Conservation (phyloP, 2,113 vertebrate species). For the Guaruba guarouba region DNA sequence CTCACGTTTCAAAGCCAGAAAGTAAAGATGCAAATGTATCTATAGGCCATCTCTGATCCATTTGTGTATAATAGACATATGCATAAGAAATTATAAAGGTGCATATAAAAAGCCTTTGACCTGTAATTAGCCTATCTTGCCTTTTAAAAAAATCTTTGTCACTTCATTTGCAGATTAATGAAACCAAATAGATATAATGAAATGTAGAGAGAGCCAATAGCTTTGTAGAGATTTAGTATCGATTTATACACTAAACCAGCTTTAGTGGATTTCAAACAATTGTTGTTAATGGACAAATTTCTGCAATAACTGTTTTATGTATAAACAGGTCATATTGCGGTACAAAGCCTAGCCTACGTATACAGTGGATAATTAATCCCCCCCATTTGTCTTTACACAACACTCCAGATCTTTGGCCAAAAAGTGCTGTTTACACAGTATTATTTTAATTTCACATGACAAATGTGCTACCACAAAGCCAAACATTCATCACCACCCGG, state of each 20-base stretch:
- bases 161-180: constrained; percentile 58
- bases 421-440: constrained; percentile 11
- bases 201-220: not conserved
- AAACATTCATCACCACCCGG: not conserved
- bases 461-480: not conserved
- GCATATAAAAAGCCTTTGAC: constrained; percentile 10
- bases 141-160: not conserved
- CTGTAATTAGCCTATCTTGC: constrained; percentile 17
- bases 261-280: constrained; percentile 17
- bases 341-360: not conserved
- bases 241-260: not conserved
- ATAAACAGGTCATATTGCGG: not conserved
- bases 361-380: not conserved
- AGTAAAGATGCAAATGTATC: not conserved
- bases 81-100: not conserved
- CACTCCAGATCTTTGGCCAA: not conserved
- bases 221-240: constrained; percentile 18
- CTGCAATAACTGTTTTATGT: not conserved
- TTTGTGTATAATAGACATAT: not conserved
- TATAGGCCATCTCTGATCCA: not conserved
- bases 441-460: constrained; percentile 33
- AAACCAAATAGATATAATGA: constrained; percentile 55
- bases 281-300: not conserved
- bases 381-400: not conserved
- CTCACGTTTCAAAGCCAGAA: not conserved